These are phyloP conservation scores for Penaeus monodon DNA, from an alignment of 2,888 invertebrate species.

Conservation along the genomic window DNA sequence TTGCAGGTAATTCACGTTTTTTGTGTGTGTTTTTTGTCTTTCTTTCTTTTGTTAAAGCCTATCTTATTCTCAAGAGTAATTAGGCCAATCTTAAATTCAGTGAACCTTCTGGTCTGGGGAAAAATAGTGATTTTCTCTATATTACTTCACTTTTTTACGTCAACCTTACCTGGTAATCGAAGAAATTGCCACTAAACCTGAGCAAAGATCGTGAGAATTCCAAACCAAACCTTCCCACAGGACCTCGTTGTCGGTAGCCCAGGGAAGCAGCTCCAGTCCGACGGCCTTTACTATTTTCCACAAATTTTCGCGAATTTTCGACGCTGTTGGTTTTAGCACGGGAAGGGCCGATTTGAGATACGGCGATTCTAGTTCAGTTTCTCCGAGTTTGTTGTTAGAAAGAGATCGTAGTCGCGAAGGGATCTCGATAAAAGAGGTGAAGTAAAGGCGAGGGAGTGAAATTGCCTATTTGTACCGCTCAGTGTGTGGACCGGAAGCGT, in stretches of 20 bases:
- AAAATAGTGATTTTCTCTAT: slow-evolving; percentile 31
- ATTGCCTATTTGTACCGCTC: neutral
- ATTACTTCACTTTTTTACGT: slow-evolving; percentile 34
- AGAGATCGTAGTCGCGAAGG: too few species aligned
- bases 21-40: too few species aligned
- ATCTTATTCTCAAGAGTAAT: neutral
- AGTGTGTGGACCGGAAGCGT: slow-evolving; percentile 47
- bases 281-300: neutral
- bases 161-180: slow-evolving; percentile 50
- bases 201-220: slow-evolving; percentile 56
- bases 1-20: too few species aligned
- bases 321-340: too few species aligned
- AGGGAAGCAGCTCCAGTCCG: slow-evolving; percentile 12
- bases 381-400: too few species aligned
- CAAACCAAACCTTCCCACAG: slow-evolving; percentile 50
- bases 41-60: too few species aligned
- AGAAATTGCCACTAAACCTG: slow-evolving; percentile 53
- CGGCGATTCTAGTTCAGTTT: too few species aligned
- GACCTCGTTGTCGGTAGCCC: slow-evolving; percentile 39
- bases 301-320: slow-evolving; percentile 28
- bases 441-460: too few species aligned
- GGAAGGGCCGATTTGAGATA: too few species aligned
- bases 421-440: too few species aligned
- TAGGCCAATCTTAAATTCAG: neutral
- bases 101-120: neutral